Evolutionary conservation across 2,113 vertebrate species (phyloP).

Genomic region (Pelecanoides urinatrix): DNA sequence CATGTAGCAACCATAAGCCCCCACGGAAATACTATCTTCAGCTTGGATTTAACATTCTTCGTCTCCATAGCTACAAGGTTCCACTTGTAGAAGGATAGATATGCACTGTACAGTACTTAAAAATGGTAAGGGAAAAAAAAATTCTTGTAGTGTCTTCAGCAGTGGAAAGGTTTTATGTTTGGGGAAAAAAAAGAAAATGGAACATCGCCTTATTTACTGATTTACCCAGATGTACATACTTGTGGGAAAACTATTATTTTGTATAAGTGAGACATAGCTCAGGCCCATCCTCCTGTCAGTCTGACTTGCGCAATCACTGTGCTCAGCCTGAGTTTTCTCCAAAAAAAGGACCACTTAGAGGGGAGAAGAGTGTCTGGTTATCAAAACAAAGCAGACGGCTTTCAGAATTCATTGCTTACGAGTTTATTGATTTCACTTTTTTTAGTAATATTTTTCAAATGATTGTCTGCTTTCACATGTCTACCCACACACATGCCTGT

Average conservation of each 20-base stretch:
- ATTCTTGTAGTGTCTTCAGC: not conserved
- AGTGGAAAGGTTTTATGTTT: not conserved
- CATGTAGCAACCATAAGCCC: not conserved
- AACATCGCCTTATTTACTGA: not conserved
- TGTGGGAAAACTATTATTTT: not conserved
- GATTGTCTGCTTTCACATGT: fast-evolving
- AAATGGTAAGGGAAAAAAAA: not conserved
- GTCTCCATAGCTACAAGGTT: conserved; percentile 71
- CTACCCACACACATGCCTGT: fast-evolving
- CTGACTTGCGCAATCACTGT: not conserved
- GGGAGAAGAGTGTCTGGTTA: not conserved
- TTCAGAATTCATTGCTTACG: not conserved
- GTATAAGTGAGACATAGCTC: not conserved
- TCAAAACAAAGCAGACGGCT: not conserved
- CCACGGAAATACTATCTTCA: conserved; percentile 28
- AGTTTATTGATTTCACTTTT: not conserved
- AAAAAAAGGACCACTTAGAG: not conserved
- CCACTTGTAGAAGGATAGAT: conserved; percentile 43
- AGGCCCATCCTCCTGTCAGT: not conserved
- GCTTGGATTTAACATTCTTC: conserved; percentile 46
- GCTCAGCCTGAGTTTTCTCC: not conserved
- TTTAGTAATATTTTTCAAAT: not conserved
- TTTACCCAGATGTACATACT: not conserved
- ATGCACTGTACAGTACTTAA: not conserved
- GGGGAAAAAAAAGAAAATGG: not conserved